Evolutionary conservation across 2,113 vertebrate genomes (phyloP).

Genomic region (Nothobranchius kuhntae): DNA sequence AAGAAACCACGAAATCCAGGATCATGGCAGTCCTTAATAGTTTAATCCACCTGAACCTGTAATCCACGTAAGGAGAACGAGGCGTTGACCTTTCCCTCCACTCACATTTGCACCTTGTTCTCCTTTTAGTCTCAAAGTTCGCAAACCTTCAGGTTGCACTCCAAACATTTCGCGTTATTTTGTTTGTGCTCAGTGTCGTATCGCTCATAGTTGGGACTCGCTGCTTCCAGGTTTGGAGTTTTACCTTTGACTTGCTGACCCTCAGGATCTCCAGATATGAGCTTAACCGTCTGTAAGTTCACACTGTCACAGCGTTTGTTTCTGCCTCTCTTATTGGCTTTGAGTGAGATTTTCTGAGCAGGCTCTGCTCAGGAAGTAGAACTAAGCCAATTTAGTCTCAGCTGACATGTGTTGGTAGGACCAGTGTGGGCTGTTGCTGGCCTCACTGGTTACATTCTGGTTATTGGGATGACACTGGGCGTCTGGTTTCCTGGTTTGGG

Average conservation of each 20-base stretch:
- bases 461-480: neutral
- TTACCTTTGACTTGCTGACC: neutral
- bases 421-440: neutral
- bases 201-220: neutral
- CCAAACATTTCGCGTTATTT: neutral
- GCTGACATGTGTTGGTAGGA: neutral
- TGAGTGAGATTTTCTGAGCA: conserved; percentile 2
- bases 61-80: neutral
- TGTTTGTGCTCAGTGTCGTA: neutral
- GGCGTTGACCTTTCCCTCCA: neutral
- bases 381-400: neutral
- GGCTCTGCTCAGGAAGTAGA: neutral
- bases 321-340: conserved; percentile 1
- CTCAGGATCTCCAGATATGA: neutral
- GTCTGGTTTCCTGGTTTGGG: neutral
- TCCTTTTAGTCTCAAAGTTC: neutral
- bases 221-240: neutral
- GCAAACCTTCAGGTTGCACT: neutral
- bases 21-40: conserved; percentile 5
- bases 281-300: conserved; percentile 5
- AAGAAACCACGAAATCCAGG: conserved; percentile 1
- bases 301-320: conserved; percentile 3
- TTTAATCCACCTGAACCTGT: conserved; percentile 1
- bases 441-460: neutral
- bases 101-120: too few relatives aligned